phyloP scores from a whole-genome alignment of 1,140 invertebrate species.

The Drosophila insularis region DNA sequence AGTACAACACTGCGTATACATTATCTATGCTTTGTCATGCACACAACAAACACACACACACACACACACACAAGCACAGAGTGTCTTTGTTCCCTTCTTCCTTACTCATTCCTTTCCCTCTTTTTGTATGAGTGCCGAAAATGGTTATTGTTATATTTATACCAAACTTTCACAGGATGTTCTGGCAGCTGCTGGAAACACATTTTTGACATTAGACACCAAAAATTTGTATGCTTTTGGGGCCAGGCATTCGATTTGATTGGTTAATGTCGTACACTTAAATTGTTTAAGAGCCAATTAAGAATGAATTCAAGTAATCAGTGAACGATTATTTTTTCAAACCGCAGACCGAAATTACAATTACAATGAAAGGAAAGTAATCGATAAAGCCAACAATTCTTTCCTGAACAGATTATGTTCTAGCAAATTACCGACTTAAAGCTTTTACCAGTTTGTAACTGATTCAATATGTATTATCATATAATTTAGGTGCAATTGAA shows the following conservation, averaged over 20 bases:
- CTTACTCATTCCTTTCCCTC: neutral
- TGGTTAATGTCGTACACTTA: neutral
- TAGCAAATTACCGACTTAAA: too few relatives aligned
- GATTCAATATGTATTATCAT: too few relatives aligned
- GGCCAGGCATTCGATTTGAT: constrained; percentile 32
- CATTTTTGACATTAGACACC: constrained; percentile 60
- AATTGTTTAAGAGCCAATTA: constrained; percentile 7
- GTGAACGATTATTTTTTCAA: neutral
- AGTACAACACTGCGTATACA: constrained; percentile 54
- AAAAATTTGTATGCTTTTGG: constrained; percentile 30
- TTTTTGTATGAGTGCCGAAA: constrained; percentile 42
- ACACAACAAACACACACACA: constrained; percentile 38
- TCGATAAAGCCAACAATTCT: neutral
- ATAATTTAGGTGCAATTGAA: too few relatives aligned
- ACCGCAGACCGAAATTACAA: neutral
- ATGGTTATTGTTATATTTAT: constrained; percentile 73
- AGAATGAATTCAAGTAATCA: neutral
- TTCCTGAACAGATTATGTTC: too few relatives aligned
- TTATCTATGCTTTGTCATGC: constrained; percentile 55
- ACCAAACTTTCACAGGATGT: constrained; percentile 58
- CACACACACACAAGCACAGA: neutral
- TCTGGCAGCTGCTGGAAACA: constrained; percentile 57
- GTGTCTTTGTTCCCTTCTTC: neutral
- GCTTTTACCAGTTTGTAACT: too few relatives aligned
- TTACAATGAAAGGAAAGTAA: neutral